Conservation (phyloP, 2,113 vertebrate species). For the Cyrtonyx montezumae region DNA sequence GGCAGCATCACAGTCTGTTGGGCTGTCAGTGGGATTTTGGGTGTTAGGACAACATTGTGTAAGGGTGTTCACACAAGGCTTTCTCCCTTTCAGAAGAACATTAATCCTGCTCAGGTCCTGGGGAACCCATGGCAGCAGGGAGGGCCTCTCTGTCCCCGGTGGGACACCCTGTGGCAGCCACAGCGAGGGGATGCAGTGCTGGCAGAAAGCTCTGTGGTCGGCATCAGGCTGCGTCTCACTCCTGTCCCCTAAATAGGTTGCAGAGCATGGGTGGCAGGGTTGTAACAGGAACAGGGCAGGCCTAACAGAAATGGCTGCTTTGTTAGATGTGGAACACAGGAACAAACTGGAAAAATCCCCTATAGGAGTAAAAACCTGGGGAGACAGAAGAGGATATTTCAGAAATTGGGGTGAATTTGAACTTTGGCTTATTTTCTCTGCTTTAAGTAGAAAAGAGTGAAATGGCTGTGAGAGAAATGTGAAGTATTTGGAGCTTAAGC, state of each 20-base stretch:
- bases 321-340: neutral
- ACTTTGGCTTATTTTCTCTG: neutral
- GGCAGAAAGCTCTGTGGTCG: neutral
- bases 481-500: neutral
- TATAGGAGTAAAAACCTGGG: neutral
- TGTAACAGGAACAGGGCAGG: neutral
- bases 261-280: neutral
- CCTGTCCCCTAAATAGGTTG: neutral
- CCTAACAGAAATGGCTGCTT: neutral
- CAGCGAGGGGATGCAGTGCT: neutral
- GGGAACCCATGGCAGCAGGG: neutral
- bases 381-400: neutral
- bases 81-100: neutral
- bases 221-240: neutral
- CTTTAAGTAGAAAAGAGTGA: neutral
- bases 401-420: neutral
- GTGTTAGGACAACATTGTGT: neutral
- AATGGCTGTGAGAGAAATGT: neutral
- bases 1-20: neutral
- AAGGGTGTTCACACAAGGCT: neutral
- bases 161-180: neutral
- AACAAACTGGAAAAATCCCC: neutral
- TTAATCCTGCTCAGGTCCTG: neutral
- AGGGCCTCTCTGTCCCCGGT: fast-evolving
- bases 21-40: neutral